Conservation (phyloP, 2,113 vertebrate genomes). For the Nerophis lumbriciformis region DNA sequence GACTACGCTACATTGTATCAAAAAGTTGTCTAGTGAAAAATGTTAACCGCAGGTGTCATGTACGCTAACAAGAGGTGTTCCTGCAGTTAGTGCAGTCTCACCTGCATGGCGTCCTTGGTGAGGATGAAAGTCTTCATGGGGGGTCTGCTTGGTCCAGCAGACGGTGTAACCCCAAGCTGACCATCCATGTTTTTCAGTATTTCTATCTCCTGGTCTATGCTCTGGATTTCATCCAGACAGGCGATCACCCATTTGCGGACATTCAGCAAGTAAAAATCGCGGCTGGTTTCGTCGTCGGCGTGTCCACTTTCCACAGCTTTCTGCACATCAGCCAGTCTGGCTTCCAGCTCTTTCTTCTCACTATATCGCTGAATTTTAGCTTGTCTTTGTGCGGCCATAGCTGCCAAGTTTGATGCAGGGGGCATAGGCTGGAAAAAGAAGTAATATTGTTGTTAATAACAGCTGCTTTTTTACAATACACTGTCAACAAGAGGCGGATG, state of each 20-base stretch:
- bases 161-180: constrained; percentile 51
- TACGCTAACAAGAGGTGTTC: background rate
- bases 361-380: constrained; percentile 88
- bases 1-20: no score
- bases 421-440: constrained; percentile 31
- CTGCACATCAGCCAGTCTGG: constrained; percentile 73
- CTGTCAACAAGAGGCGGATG: background rate
- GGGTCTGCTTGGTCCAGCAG: constrained; percentile 50
- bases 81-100: constrained; percentile 16
- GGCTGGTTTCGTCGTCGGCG: constrained; percentile 80
- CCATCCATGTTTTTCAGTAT: constrained; percentile 77
- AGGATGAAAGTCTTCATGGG: constrained; percentile 88
- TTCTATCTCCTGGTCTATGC: constrained; percentile 85
- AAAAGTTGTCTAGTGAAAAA: no score
- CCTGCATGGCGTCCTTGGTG: constrained; percentile 82
- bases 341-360: constrained; percentile 86
- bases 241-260: constrained; percentile 78
- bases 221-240: constrained; percentile 86
- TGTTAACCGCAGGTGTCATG: no score
- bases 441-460: background rate
- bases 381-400: constrained; percentile 82
- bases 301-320: constrained; percentile 73
- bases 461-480: no score
- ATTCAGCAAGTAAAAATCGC: constrained; percentile 83
- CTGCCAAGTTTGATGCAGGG: constrained; percentile 65